These are phyloP conservation scores for Gisinianus flammeolus DNA, from an alignment of 2,888 invertebrate genomes.

Conservation along the genomic window DNA sequence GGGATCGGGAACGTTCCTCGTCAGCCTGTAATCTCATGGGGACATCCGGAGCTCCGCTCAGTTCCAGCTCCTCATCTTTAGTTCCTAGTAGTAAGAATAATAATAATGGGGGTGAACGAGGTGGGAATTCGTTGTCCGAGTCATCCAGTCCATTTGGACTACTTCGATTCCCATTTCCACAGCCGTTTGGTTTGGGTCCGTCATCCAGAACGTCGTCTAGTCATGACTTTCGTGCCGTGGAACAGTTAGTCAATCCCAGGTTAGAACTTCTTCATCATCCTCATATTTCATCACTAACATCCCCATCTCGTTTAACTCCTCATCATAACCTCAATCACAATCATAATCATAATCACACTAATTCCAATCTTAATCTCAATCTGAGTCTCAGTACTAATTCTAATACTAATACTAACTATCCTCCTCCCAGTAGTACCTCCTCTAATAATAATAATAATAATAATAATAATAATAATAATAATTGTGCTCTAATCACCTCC, in stretches of 20 bases:
- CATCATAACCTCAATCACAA: constrained; percentile 12
- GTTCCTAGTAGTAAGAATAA: constrained; percentile 37
- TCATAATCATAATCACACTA: too few relatives aligned
- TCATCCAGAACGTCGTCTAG: constrained; percentile 53
- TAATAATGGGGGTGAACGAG: neutral
- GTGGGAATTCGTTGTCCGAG: constrained; percentile 36
- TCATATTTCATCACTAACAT: constrained; percentile 36
- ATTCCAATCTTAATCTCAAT: too few relatives aligned
- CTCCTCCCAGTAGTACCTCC: neutral
- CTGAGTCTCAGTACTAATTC: neutral
- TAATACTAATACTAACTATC: neutral
- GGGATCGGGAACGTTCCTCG: constrained; percentile 27
- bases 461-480: neutral
- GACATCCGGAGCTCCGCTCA: neutral
- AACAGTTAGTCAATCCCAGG: constrained; percentile 57
- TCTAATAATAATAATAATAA: too few relatives aligned
- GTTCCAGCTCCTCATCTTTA: constrained; percentile 33
- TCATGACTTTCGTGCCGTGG: constrained; percentile 59
- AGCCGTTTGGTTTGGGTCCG: constrained; percentile 55
- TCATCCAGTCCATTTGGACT: constrained; percentile 51
- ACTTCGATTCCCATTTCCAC: constrained; percentile 56
- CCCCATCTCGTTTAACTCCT: constrained; percentile 25
- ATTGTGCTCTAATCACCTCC: constrained; percentile 37
- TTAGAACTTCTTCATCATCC: constrained; percentile 31
- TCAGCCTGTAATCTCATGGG: constrained; percentile 36